Evolutionary conservation across 1,140 invertebrate species (phyloP).

Genomic region (Trachymyrmex cornetzi): DNA sequence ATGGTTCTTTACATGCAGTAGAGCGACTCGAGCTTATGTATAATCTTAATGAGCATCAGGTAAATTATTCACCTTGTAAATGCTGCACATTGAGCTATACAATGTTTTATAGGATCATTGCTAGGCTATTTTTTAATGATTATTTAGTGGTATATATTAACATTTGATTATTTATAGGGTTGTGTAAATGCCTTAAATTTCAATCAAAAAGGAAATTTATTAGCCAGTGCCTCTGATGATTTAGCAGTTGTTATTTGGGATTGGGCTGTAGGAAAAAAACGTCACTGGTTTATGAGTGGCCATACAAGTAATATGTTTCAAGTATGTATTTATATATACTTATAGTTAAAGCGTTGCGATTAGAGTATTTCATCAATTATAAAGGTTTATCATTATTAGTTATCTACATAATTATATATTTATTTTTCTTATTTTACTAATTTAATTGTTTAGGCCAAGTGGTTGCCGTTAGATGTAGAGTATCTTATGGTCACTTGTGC

Average conservation of each 20-base stretch:
- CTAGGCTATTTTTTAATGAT: background rate
- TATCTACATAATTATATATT: background rate
- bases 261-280: constrained; percentile 91
- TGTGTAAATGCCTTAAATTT: constrained; percentile 98
- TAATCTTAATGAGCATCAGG: constrained; percentile 92
- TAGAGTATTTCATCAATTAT: constrained; percentile 36
- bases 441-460: constrained; percentile 88
- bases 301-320: constrained; percentile 97
- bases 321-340: constrained; percentile 87
- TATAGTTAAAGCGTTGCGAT: background rate
- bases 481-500: constrained; percentile 95
- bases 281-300: constrained; percentile 91
- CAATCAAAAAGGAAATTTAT: constrained; percentile 91
- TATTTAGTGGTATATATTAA: constrained; percentile 8
- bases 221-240: constrained; percentile 97
- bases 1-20: constrained; percentile 93
- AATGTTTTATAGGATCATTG: background rate
- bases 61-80: constrained; percentile 64
- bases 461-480: constrained; percentile 91
- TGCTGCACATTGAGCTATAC: background rate
- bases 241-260: constrained; percentile 95
- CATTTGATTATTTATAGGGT: constrained; percentile 85
- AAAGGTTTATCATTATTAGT: background rate
- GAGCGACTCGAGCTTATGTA: constrained; percentile 93
- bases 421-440: background rate